Percentiles rank a stretch among this genome's conserved stretches.
These are phyloP conservation scores for Lycaena phlaeas DNA, from an alignment of 2,888 invertebrate genomes.

Conservation along the genomic window DNA sequence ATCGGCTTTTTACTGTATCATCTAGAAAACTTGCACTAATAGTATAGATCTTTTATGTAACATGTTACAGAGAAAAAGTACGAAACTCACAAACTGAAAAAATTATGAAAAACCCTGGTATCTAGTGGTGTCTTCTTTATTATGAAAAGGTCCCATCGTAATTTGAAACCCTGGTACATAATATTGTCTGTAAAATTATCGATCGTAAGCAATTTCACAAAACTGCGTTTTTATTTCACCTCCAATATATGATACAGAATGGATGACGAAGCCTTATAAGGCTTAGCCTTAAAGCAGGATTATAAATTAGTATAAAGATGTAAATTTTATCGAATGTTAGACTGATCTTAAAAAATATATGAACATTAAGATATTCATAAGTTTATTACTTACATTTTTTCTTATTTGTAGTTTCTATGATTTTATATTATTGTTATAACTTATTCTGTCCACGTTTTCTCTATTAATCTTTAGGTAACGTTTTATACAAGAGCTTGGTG, in stretches of 20 bases:
- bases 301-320: slow-evolving; percentile 38
- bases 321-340: slow-evolving; percentile 70
- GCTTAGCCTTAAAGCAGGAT: slow-evolving; percentile 47
- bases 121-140: too few relatives aligned
- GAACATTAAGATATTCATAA: slow-evolving; percentile 51
- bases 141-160: too few relatives aligned
- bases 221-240: neutral
- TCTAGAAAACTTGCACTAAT: too few relatives aligned
- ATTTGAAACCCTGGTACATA: too few relatives aligned
- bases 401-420: slow-evolving; percentile 34
- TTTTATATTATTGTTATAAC: slow-evolving; percentile 34
- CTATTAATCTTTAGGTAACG: slow-evolving; percentile 39
- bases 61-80: too few relatives aligned
- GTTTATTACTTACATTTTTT: slow-evolving; percentile 53
- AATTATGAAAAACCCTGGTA: too few relatives aligned
- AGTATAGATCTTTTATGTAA: too few relatives aligned
- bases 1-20: too few relatives aligned
- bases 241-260: slow-evolving; percentile 14
- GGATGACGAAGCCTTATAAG: slow-evolving; percentile 23
- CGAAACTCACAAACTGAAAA: too few relatives aligned
- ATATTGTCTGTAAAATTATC: neutral
- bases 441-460: slow-evolving; percentile 58
- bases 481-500: slow-evolving; percentile 52
- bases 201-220: neutral
- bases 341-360: slow-evolving; percentile 69